Evolutionary conservation across 2,113 vertebrate genomes (phyloP).

Genomic region (Sinocyclocheilus grahami): DNA sequence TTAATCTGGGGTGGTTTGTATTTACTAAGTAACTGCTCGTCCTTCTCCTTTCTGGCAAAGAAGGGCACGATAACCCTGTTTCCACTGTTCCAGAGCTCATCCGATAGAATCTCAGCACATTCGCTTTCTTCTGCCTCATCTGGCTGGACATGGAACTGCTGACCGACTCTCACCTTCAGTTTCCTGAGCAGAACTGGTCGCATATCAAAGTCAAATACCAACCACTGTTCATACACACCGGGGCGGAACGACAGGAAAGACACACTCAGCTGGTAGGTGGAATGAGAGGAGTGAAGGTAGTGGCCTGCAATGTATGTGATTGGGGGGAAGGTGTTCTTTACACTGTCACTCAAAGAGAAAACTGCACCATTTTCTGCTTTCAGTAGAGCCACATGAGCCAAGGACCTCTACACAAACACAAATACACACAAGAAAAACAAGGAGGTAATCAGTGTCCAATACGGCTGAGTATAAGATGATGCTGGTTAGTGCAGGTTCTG

Average conservation of each 20-base stretch:
- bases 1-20: constrained; percentile 30
- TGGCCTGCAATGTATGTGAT: constrained; percentile 18
- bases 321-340: background rate
- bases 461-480: background rate
- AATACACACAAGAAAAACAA: background rate
- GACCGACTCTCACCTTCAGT: constrained; percentile 77
- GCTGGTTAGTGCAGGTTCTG: background rate
- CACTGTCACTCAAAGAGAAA: constrained; percentile 32
- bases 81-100: constrained; percentile 34
- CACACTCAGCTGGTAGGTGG: constrained; percentile 71
- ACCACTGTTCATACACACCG: constrained; percentile 87
- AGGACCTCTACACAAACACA: constrained; percentile 26
- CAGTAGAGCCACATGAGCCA: constrained; percentile 30
- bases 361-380: constrained; percentile 21
- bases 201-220: constrained; percentile 83
- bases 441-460: background rate
- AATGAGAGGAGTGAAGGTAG: background rate
- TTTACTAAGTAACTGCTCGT: constrained; percentile 28
- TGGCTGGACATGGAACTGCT: constrained; percentile 2
- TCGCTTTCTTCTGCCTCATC: constrained; percentile 7
- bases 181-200: constrained; percentile 82
- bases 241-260: constrained; percentile 70
- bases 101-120: background rate
- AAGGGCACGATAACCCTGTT: constrained; percentile 36
- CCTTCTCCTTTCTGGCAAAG: background rate